Base-by-base conservation (phyloP, 2,888 invertebrate species). In the Peribatodes rhomboidaria region DNA sequence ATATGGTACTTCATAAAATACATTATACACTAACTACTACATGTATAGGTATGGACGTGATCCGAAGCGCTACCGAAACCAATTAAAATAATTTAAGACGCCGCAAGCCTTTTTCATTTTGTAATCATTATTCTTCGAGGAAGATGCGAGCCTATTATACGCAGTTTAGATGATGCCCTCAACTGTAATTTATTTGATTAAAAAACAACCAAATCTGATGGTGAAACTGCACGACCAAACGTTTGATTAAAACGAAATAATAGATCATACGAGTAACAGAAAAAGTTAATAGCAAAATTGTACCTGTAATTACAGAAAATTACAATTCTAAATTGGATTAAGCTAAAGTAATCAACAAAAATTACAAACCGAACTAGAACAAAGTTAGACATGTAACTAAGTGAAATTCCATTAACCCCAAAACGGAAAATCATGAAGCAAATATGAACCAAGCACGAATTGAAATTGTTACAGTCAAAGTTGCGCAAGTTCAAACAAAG, bases 61-160 rank as follows among this genome's bases (percentile, higher is more conserved):
- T 78, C 81, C 81, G 75, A 84, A 83, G 81, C 85, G 93, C 94
- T 94, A 94, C 94, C 90, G 93, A 87, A 92, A 89, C 92, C 93
- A 94, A 94, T 94, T 94, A 93, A 93, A 93, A 93, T 93, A 93
- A 94, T 93, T 92, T 89, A 90, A 90, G 88, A 90, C 82, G 91
- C 92, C 87, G 80, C 82, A 72, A 83, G 90, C 86, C 84, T 91
- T 92, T 90, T 91, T 91, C 89, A 89, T 91, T 92, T 91, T 90
- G 86, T 88, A 89, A 84, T 88, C 88, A 91, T 92, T 89, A 91
- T 88, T 92, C 90, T 89, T 88, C 85, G 86, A 83, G 78, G 86
- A 84, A 87, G 87, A 90, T 86, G 84, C 86, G 82, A 86, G 85
- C 88, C 87, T 90, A 90, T 91, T 91, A 91, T 88, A 88, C 83